Evolutionary conservation across 2,888 invertebrate genomes (phyloP).

Genomic region (Morpho achilles): DNA sequence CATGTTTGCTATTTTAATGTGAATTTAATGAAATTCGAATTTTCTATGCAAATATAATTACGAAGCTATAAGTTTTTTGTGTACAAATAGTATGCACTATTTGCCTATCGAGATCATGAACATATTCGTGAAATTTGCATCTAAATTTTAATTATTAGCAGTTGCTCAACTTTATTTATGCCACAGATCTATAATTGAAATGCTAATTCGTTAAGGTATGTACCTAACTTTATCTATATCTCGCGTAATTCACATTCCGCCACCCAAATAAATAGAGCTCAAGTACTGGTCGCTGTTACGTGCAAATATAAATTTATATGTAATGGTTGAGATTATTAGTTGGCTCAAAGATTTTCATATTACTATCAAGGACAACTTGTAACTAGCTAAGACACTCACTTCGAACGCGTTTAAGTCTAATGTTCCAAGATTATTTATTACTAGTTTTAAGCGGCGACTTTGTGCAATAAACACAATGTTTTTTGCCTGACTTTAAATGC

Average conservation of each 20-base stretch:
- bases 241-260: constrained; percentile 20
- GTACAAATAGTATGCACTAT: too few species aligned
- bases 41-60: too few species aligned
- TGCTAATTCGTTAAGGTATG: constrained; percentile 13
- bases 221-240: constrained; percentile 3
- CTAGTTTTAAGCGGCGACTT: not conserved
- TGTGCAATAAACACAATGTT: too few species aligned
- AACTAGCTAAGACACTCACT: constrained; percentile 4
- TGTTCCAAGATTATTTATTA: constrained; percentile 1
- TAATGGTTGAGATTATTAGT: constrained; percentile 11
- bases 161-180: constrained; percentile 19
- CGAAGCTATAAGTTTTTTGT: too few species aligned
- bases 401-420: constrained; percentile 10
- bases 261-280: constrained; percentile 12
- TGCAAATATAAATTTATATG: constrained; percentile 10
- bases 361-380: constrained; percentile 2
- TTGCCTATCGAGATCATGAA: too few species aligned
- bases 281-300: constrained; percentile 6
- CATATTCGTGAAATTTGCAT: not conserved
- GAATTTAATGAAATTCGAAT: too few species aligned
- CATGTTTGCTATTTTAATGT: too few species aligned
- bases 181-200: constrained; percentile 12
- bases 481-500: too few species aligned
- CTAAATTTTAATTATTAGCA: not conserved
- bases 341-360: constrained; percentile 6